Base-by-base conservation (phyloP, 1,140 invertebrate genomes). In the Dermatophagoides farinae region DNA sequence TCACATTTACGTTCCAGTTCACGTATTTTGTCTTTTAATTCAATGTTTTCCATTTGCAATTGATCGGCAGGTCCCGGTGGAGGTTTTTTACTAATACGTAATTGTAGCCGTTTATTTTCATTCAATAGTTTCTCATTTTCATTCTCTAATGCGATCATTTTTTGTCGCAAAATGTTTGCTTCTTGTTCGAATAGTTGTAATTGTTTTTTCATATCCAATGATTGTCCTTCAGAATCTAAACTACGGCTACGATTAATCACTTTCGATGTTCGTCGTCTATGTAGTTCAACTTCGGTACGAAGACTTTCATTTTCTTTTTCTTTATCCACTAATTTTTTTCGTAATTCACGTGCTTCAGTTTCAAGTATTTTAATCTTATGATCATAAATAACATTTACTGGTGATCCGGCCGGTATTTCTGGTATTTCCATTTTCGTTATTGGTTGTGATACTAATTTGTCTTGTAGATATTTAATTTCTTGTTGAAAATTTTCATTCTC, bases 291-390 rank as follows among this genome's bases (percentile, higher is more conserved):
- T 72, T 86, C 82, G 1, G 80, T 77, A 64, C 83, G 77, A 46
- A 88, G 70, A 59, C 80, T 75, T 73, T 87, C 83, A 67, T 82
- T 80, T 65, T 85, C 82, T 67, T 83, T 75, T 70, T 88, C 85
- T 69, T 86, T 88, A 72, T 88, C 85, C 58, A 84, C 81, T 2
- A 88, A 67, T 69, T 84, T 84, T 67, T 82, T 82, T 62, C 82
- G 75, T 18, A 87, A 70, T 65, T 83, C 79, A 46, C 75, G 75
- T 46, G 82, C 77, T 75, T 86, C 83, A 63, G 79, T 80, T 72
- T 83, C 83, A 9, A 77, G 70, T 68, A 78, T 62, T 57, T 68
- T 67, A 54, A 69, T 72, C 72, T 83, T 83, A 69, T 84, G 77
- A 68, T 81, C 79, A 22, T 79, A 75, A 52, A 79, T 72, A 25